Base-by-base conservation (phyloP, 2,888 invertebrate species). In the Neocrepidodera transversa region DNA sequence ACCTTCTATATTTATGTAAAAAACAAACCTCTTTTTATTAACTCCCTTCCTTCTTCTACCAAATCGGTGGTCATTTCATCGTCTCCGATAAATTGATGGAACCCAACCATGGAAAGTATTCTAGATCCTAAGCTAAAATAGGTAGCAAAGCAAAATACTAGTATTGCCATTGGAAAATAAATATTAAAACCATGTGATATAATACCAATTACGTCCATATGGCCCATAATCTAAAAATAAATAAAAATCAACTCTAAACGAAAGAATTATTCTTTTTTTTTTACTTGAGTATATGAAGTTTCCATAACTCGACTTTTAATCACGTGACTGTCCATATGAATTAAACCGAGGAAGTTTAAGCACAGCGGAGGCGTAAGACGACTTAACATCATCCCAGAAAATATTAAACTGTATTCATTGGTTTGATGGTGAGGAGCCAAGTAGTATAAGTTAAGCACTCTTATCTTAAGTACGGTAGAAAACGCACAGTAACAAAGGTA, bases 101-200 rank as follows among this genome's bases (percentile, higher is more conserved):
- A 95, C 28, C 97, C 99, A 66, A 99, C 84, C 64, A 92, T 85
- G 53, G 95, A 93, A 28, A 99, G 83, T 55, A 96, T 82, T 48
- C 97, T 87, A 55, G 95, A 92, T 53, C 98, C 98, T 38, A 98
- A 82, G 71, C 93, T 93, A 76, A 95, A 93, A 83, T 95, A 96
- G 0, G 97, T 99, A 56, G 96, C 92, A 56, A 93, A 80, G 75
- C 98, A 97, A 69, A 99, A 89, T 36, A 91, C 86, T 58, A 98
- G 86, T 77, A 99, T 97, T 60, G 93, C 88, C 87, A 98, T 97
- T 0, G 99, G 99, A 80, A 99, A 97, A 82, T 99, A 99, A 54
- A 99, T 92, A 81, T 99, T 99, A 82, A 99, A 98, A 6, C 98
- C 98, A 78, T 97, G 93, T 0, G 97, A 92, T 67, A 99, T 93